phyloP scores from a whole-genome alignment of 1,140 invertebrate species.

The Temnothorax nylanderi region DNA sequence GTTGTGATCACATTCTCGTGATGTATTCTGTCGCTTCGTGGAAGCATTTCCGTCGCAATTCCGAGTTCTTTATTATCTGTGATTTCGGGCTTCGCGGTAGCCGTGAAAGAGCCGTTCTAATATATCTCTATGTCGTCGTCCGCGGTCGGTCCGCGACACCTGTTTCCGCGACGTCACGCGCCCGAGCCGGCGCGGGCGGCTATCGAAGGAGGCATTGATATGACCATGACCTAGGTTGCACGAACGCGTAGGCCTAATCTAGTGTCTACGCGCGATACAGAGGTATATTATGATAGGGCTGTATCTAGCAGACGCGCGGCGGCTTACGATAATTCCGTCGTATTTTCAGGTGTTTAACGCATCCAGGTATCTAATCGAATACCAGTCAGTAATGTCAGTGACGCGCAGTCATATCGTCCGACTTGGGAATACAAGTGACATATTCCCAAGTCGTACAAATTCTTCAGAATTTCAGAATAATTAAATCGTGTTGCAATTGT shows the following conservation, averaged over 20 bases:
- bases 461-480: neutral
- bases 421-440: neutral
- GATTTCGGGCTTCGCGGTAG: slow-evolving; percentile 17
- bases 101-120: neutral
- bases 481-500: neutral
- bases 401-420: neutral
- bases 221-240: slow-evolving; percentile 80
- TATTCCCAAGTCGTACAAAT: neutral
- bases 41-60: neutral
- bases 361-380: slow-evolving; percentile 78
- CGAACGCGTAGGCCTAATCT: slow-evolving; percentile 78
- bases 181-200: neutral
- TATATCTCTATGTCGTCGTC: neutral
- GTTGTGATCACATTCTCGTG: neutral
- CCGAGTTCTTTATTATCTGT: slow-evolving; percentile 31
- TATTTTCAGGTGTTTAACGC: slow-evolving; percentile 70
- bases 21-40: neutral
- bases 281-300: slow-evolving; percentile 73
- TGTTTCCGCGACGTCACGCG: slow-evolving; percentile 52
- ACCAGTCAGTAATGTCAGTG: slow-evolving; percentile 29
- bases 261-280: slow-evolving; percentile 82
- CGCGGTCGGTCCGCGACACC: slow-evolving; percentile 10
- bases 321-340: slow-evolving; percentile 75
- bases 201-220: slow-evolving; percentile 70
- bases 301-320: slow-evolving; percentile 73